Base-by-base conservation (phyloP, 1,140 invertebrate species). In the Calephelis nemesis region DNA sequence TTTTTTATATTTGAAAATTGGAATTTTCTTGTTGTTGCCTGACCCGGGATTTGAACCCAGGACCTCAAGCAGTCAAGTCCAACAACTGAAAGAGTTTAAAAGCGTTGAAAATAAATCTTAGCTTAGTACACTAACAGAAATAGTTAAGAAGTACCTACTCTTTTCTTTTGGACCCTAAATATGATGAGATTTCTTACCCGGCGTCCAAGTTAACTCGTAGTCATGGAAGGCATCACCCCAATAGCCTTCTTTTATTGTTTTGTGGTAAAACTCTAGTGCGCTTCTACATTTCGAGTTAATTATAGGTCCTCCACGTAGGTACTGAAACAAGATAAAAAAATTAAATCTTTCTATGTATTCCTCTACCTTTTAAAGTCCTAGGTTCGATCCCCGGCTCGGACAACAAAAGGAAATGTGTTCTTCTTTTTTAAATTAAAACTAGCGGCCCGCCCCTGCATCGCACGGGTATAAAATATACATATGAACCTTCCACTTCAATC, bases 191-290 rank as follows among this genome's bases (percentile, higher is more conserved):
- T 63, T 49, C 69, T 74, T 80, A 93, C 93, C 90, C 72, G 92
- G 92, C 65, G 83, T 92, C 95, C 95, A 96, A 9, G 87, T 81
- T 0, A 95, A 73, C 3, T 85, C 87, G 71, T 94, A 95, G 4
- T 84, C 83, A 67, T 95, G 94, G 77, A 93, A 95, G 15, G 92
- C 88, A 60, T 93, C 85, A 3, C 87, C 90, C 93, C 94, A 87
- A 7, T 49, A 40, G 0, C 72, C 69, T 11, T 69, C 67, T 0
- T 39, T n/a, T 5, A 58, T 40, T 63, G 78, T 77, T 7, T 68
- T 77, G 12, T 60, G 39, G 39, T 60, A 60, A 60, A 60, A 60
- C 54, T 60, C 54, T 7, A 60, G 30, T 1, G 54, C 19, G 39
- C 54, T 60, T 12, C 74, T 74, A 54, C 84, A 87, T 7, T 76